phyloP scores from a whole-genome alignment of 2,888 invertebrate genomes.

The Pachycephus smyrnensis region DNA sequence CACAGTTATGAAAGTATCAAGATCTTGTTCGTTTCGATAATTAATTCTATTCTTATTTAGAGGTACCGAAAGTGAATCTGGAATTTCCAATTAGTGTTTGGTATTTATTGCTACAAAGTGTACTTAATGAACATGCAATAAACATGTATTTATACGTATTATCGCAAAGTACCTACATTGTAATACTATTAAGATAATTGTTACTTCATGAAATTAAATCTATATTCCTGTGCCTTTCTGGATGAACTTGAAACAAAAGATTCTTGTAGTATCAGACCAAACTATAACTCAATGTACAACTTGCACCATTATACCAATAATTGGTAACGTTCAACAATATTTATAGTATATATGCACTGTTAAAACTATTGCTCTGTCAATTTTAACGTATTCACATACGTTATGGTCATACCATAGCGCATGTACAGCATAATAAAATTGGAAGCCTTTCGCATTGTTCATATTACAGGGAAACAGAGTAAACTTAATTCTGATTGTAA shows the following conservation, averaged over 20 bases:
- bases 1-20: neutral
- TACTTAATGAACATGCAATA: neutral
- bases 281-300: neutral
- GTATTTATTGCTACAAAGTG: neutral
- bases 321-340: too few species aligned
- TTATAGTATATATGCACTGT: too few species aligned
- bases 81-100: neutral
- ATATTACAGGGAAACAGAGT: too few species aligned
- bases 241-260: neutral
- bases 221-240: neutral
- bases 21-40: neutral
- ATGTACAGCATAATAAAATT: too few species aligned
- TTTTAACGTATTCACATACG: too few species aligned
- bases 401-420: too few species aligned
- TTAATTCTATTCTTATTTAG: neutral
- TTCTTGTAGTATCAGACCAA: neutral
- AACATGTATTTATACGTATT: neutral
- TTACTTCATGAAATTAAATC: neutral
- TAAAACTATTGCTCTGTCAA: too few species aligned
- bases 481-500: too few species aligned
- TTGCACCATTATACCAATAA: neutral
- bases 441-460: too few species aligned
- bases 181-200: neutral
- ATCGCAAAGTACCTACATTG: neutral
- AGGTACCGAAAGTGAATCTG: too few species aligned